Percentiles rank a stretch among this genome's conserved stretches.
phyloP scores from a whole-genome alignment of 1,140 invertebrate genomes.

The Halesus radiatus region DNA sequence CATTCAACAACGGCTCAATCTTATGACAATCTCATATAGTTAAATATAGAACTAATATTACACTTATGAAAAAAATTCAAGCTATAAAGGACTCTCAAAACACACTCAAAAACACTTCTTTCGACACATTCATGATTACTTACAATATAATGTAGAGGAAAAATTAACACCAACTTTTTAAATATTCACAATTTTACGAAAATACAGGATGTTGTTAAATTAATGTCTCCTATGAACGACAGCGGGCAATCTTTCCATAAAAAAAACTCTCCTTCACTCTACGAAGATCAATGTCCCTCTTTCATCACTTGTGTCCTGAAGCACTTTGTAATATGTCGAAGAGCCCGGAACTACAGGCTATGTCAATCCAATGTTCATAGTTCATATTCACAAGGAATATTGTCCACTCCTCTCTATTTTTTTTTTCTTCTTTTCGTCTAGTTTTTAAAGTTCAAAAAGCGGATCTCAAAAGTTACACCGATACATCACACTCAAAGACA shows the following conservation, averaged over 20 bases:
- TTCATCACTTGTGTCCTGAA: neutral
- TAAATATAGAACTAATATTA: constrained; percentile 41
- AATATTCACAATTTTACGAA: constrained; percentile 56
- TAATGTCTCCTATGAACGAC: constrained; percentile 7
- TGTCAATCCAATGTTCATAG: neutral
- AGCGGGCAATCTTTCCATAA: neutral
- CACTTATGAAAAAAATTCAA: constrained; percentile 35
- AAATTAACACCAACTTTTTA: constrained; percentile 54
- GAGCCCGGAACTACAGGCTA: neutral
- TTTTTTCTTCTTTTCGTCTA: too few relatives aligned
- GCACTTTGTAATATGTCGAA: neutral
- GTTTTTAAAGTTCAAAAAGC: neutral
- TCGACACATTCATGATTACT: constrained; percentile 38
- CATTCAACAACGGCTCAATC: constrained; percentile 17
- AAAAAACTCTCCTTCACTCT: neutral
- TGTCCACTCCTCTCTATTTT: neutral
- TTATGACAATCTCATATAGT: constrained; percentile 35
- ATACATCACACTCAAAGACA: constrained; percentile 36
- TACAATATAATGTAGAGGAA: constrained; percentile 51
- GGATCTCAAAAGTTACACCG: constrained; percentile 3
- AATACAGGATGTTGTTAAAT: constrained; percentile 51
- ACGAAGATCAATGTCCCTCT: too few relatives aligned
- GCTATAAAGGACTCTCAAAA: constrained; percentile 47
- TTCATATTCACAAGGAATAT: neutral
- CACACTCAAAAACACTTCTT: constrained; percentile 37